Evolutionary conservation across 1,140 invertebrate genomes (phyloP).

Genomic region (Sarcophaga bullata): DNA sequence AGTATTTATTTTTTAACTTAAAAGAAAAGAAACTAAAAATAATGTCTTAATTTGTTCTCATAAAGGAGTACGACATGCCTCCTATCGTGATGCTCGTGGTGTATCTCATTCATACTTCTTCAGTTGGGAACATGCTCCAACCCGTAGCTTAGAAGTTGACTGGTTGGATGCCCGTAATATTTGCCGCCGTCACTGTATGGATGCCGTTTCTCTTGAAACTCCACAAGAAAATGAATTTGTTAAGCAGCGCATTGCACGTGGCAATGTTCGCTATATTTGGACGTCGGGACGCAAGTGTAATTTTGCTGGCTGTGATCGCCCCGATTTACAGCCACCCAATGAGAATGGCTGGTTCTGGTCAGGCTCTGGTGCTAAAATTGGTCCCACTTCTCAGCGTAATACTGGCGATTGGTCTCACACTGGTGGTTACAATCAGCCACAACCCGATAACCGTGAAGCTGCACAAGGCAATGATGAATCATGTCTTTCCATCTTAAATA

Average conservation of each 20-base stretch:
- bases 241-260: constrained; percentile 82
- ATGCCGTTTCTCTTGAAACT: constrained; percentile 89
- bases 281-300: constrained; percentile 92
- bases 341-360: constrained; percentile 95
- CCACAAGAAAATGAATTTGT: constrained; percentile 91
- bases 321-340: constrained; percentile 87
- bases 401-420: constrained; percentile 89
- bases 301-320: constrained; percentile 88
- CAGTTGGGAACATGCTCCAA: constrained; percentile 90
- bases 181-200: constrained; percentile 92
- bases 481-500: constrained; percentile 88
- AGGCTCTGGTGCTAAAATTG: constrained; percentile 88
- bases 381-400: constrained; percentile 85
- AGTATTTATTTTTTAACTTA: constrained; percentile 63
- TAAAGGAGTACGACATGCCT: constrained; percentile 83
- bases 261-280: constrained; percentile 84
- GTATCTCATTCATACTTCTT: constrained; percentile 92
- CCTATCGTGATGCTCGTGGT: constrained; percentile 85
- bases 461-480: constrained; percentile 89
- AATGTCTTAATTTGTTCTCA: background rate
- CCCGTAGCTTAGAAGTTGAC: constrained; percentile 85
- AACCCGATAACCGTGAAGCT: constrained; percentile 90
- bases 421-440: constrained; percentile 84
- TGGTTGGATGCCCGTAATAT: constrained; percentile 92
- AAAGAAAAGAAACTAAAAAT: background rate